Evolutionary conservation across 2,797 vertebrate species (phyloP), one percentile per base, ranked within the genome.

Genomic region (Pseudomugil tenellus): DNA sequence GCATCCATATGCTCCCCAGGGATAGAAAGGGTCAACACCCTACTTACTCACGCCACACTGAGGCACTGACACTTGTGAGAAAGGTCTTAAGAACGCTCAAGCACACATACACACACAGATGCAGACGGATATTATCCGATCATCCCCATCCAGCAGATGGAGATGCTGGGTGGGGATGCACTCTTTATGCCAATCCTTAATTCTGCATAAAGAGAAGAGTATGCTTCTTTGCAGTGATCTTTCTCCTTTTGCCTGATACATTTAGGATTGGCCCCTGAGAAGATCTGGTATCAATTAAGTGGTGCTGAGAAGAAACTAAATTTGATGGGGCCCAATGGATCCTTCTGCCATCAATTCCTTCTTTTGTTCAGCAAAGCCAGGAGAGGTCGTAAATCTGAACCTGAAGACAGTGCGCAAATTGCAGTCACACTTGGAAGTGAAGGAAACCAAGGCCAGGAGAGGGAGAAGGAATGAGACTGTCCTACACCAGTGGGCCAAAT

Each of bases 211-310:
- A 70, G 81, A 87, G 76, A 56, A 72, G 80, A 85, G 84, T 59
- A 56, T 74, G 83, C 88, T 90, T 76, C 82, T 80, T 80, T 28
- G n/a, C 72, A 68, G 70, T 62, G 66, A 84, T 87, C 79, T 84
- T 63, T 83, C 86, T 82, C 80, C 65, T 77, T 51, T 70, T 70
- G 63, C 31, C 67, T 60, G 70, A 73, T 88, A 70, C 81, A 74
- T 85, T 87, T 78, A 78, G 83, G 69, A 84, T 58, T 63, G 83
- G 82, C 76, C 84, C 83, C 84, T 80, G 76, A 86, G 70, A 88
- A 74, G 88, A 86, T 94, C 93, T 94, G 92, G 93, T 84, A 91
- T 89, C 91, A 86, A 92, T 94, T 94, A 92, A 87, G 89, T 81
- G 73, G 77, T 69, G 72, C 77, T 87, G 75, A 85, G 77, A 87